Conservation (phyloP, 1,140 invertebrate species). For the Macrotrachela quadricornifera region DNA sequence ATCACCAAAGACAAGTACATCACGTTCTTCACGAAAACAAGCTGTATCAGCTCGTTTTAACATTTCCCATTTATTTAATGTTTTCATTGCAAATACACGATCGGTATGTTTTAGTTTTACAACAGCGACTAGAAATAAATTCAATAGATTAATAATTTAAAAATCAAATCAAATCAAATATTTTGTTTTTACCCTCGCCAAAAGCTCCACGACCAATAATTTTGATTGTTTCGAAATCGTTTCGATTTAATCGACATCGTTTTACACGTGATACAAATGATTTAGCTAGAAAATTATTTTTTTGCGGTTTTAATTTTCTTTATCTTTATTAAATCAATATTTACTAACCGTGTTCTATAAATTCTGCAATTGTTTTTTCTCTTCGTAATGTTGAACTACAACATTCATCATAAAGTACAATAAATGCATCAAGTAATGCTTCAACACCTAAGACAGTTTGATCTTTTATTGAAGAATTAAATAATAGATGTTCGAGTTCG, state of each 20-base stretch:
- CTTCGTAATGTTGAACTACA: conserved; percentile 71
- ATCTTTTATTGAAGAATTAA: too few relatives aligned
- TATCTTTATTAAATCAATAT: neutral
- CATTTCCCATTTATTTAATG: conserved; percentile 99
- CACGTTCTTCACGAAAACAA: conserved; percentile 70
- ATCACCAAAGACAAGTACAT: conserved; percentile 89
- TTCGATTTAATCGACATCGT: conserved; percentile 53
- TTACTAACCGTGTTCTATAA: conserved; percentile 37
- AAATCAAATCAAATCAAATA: too few relatives aligned
- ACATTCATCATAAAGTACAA: conserved; percentile 84
- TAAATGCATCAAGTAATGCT: conserved; percentile 65
- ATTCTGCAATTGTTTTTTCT: conserved; percentile 86
- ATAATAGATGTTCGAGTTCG: too few relatives aligned
- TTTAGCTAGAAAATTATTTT: neutral
- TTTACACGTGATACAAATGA: neutral
- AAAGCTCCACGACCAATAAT: conserved; percentile 94
- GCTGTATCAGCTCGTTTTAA: conserved; percentile 65
- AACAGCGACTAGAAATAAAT: conserved; percentile 41
- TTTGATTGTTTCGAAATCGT: conserved; percentile 95
- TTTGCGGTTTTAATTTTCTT: too few relatives aligned
- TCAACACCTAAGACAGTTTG: conserved; percentile 39
- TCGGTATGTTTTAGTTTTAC: conserved; percentile 55
- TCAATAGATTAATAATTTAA: too few relatives aligned
- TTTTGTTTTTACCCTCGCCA: conserved; percentile 64
- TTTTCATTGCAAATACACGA: conserved; percentile 95